phyloP scores from a whole-genome alignment of 2,113 vertebrate genomes.

The Halcyon senegalensis region DNA sequence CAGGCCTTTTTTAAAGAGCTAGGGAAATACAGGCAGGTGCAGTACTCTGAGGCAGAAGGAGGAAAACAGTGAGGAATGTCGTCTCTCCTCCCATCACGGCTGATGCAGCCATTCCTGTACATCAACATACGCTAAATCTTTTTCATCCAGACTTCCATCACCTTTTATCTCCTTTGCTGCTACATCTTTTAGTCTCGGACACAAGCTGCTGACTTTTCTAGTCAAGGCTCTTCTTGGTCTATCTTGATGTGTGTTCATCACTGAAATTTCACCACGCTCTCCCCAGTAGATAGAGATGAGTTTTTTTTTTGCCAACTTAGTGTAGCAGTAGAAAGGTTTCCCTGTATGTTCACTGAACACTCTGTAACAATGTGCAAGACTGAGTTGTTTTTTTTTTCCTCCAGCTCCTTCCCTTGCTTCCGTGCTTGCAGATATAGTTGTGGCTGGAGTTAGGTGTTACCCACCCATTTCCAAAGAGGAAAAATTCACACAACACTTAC shows the following conservation, averaged over 20 bases:
- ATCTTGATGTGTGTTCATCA: background rate
- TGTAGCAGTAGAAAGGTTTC: background rate
- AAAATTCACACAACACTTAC: background rate
- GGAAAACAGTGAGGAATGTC: background rate
- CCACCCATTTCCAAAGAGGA: background rate
- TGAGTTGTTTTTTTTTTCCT: background rate
- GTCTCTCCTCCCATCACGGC: background rate
- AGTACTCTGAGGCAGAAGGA: background rate
- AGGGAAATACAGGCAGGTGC: background rate
- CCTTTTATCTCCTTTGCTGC: background rate
- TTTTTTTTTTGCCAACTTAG: background rate
- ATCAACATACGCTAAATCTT: background rate
- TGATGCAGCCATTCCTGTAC: background rate
- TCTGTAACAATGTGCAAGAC: background rate
- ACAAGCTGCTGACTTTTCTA: background rate
- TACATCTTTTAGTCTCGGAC: background rate
- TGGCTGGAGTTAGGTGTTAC: background rate
- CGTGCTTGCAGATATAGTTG: background rate
- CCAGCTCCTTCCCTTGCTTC: background rate
- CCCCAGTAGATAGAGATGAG: background rate
- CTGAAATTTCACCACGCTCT: background rate
- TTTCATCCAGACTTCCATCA: background rate
- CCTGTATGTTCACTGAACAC: background rate
- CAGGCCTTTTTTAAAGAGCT: constrained; percentile 16
- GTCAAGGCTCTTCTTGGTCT: background rate